Base-by-base conservation (phyloP, 2,797 vertebrate species). In the Leptatherina wallacei region DNA sequence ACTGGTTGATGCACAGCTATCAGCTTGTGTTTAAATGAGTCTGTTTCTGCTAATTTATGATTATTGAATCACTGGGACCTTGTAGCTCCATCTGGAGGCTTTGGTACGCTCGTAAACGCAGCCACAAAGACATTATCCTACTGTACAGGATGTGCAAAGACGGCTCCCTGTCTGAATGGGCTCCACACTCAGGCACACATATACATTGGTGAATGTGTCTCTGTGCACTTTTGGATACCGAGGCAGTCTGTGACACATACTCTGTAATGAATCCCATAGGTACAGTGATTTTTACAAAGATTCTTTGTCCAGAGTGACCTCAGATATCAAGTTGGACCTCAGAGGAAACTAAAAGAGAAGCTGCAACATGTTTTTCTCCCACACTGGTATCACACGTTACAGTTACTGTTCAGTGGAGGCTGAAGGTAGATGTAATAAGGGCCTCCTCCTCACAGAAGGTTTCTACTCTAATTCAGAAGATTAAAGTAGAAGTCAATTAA, bases 1-100 rank as follows among this genome's bases (percentile, higher is more conserved):
- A 69, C 30, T 56, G 52, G 30, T 68, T 33, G 61, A 73, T 70
- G 47, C 29, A 35, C 65, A 77, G 59, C 65, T 69, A 76, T 78
- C 69, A 51, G 38, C 61, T 54, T 38, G 33, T 56, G 47, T 2
- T 60, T 60, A 32, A 33, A 69, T 74, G 57, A 7, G n/a, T 64
- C 36, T 66, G 44, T 20, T 80, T 85, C 70, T 3, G 5, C 38
- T 82, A 69, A 66, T 88, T 84, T 85, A 78, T 79, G 56, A 77
- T 89, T 77, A 80, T 75, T 67, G 69, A 84, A 59, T 70, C 24
- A 1, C 63, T 35, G 62, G 61, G 67, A 57, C 61, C 27, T 57
- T 3, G 20, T 65, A 67, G 61, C 68, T 74, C 69, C 68, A 55
- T 80, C 78, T 78, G 40, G 60, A 73, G 57, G 47, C 11, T 55